Percentiles rank a stretch among this genome's conserved stretches.
phyloP scores from a whole-genome alignment of 2,113 vertebrate genomes.

The Seriola quinqueradiata region DNA sequence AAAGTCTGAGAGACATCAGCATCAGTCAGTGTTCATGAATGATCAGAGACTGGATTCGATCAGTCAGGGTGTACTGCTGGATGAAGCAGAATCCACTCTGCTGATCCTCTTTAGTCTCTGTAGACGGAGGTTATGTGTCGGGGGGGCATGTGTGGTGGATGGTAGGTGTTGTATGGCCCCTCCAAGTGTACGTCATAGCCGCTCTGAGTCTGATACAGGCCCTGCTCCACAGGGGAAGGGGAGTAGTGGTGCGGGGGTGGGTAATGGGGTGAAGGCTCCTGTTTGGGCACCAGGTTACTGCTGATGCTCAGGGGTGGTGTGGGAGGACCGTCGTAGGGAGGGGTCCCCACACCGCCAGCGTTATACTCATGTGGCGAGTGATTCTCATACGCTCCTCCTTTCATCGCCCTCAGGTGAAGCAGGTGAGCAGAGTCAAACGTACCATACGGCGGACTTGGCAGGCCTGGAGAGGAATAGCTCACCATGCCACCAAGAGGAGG shows the following conservation, averaged over 20 bases:
- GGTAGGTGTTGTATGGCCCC: constrained; percentile 89
- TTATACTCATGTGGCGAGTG: constrained; percentile 86
- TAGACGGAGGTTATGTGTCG: constrained; percentile 90
- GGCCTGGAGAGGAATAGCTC: constrained; percentile 91
- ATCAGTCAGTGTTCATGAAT: constrained; percentile 33
- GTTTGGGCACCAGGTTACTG: constrained; percentile 93
- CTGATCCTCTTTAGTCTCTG: constrained; percentile 84
- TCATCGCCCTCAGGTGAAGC: constrained; percentile 92
- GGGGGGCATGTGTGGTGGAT: constrained; percentile 81
- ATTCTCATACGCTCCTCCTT: constrained; percentile 87
- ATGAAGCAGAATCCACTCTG: neutral
- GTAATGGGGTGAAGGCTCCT: constrained; percentile 88
- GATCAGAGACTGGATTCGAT: neutral
- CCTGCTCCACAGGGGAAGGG: constrained; percentile 85
- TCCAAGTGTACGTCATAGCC: constrained; percentile 91
- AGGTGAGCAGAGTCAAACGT: constrained; percentile 92
- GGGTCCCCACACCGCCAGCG: constrained; percentile 83
- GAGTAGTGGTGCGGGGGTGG: constrained; percentile 80
- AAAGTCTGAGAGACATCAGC: constrained; percentile 9
- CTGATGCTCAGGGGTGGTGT: constrained; percentile 95
- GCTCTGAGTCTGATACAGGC: constrained; percentile 86
- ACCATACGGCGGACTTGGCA: constrained; percentile 96
- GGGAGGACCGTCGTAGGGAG: constrained; percentile 93
- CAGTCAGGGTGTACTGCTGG: neutral
- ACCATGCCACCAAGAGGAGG: constrained; percentile 70